Evolutionary conservation across 1,140 invertebrate genomes (phyloP), one percentile per base, ranked within the genome.

Genomic region (Pachypeltis micranthus): DNA sequence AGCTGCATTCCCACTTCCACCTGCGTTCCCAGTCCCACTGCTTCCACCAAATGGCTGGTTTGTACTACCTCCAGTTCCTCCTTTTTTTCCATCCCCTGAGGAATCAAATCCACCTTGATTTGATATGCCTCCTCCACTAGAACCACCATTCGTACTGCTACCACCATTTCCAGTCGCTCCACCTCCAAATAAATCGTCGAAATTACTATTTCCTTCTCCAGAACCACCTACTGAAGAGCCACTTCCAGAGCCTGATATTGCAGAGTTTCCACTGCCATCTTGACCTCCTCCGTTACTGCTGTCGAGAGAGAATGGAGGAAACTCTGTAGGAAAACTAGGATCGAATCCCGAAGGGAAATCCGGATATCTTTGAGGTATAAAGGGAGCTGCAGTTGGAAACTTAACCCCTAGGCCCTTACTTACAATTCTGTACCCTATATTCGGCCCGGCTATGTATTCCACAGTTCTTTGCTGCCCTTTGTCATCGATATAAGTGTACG

Each of bases 401-500:
- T 78, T 63, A 69, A 75, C 65, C 44, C 80, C 80, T 67, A 81
- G 80, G 34, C 77, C 78, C 66, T 80, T 81, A 69, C 82, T 83
- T 21, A 86, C 74, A 1, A 87, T 81, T 10, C 83, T 77, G 66
- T 86, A 87, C n/a, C 85, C 85, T 28, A 85, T 87, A 29, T 83
- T 81, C 0, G 85, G 84, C 1, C 85, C 85, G 1, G 85, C 85
- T 64, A 86, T 85, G 69, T 87, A 87, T 69, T 86, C 80, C 1
- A 85, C 84, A 0, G 84, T 83, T 59, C 76, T 79, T 74, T 85
- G 84, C 23, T 83, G 78, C 1, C 84, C 84, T 76, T 85, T 85
- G 68, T 86, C 84, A 69, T 86, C 86, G 16, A 86, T 71, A 70
- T 85, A 88, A 2, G 84, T 85, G 72, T 87, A 88, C 0, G 84